phyloP scores from a whole-genome alignment of 2,797 vertebrate genomes.

The Dallia pectoralis region DNA sequence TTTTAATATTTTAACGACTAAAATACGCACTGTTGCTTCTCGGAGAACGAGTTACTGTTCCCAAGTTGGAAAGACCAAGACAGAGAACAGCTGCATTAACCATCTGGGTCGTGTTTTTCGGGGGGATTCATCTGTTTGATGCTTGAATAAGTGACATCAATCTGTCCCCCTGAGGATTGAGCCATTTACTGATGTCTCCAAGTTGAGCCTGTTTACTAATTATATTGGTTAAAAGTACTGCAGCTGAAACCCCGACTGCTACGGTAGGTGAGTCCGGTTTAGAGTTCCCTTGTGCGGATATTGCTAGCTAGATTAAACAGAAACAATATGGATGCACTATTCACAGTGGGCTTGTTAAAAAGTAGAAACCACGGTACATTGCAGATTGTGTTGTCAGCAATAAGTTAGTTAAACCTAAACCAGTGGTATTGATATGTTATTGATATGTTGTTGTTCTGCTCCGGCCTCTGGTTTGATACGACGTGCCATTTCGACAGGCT shows the following conservation, averaged over 20 bases:
- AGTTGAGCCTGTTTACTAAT: conserved; percentile 30
- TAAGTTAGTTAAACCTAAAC: no score
- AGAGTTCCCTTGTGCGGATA: neutral
- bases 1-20: neutral
- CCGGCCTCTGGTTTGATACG: neutral
- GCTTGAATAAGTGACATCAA: conserved; percentile 30
- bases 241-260: conserved; percentile 11
- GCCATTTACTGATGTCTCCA: conserved; percentile 26
- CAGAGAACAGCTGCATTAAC: neutral
- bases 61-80: neutral
- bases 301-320: neutral
- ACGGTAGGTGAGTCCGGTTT: conserved; percentile 57
- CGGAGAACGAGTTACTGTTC: neutral
- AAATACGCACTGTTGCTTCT: neutral
- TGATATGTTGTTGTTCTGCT: no score
- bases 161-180: neutral
- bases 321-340: neutral
- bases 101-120: conserved; percentile 10
- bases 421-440: no score
- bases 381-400: neutral
- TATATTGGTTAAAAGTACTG: neutral
- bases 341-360: neutral
- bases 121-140: conserved; percentile 33
- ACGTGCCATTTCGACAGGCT: neutral
- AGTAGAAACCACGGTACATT: no score